Evolutionary conservation across 2,797 vertebrate genomes (phyloP).

Genomic region (Gambelia wislizenii): DNA sequence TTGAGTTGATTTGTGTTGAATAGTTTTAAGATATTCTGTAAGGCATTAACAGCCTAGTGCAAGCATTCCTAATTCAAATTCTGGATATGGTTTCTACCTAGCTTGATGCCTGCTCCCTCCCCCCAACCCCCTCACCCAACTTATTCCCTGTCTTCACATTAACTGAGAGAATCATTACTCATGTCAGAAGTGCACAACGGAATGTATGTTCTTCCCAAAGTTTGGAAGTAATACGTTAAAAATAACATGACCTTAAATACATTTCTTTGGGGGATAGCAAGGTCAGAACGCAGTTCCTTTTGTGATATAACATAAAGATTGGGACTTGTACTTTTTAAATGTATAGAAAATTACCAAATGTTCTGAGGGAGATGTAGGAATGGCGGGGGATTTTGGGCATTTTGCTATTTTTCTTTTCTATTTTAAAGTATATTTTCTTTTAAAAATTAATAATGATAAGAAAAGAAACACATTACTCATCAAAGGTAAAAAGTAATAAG

Average conservation of each 20-base stretch:
- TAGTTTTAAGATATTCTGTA: slow-evolving; percentile 85
- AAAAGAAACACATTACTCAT: no score
- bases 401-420: no score
- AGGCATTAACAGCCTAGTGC: slow-evolving; percentile 78
- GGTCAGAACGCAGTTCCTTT: background rate
- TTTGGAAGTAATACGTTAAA: background rate
- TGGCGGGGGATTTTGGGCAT: no score
- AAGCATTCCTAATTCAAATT: slow-evolving; percentile 79
- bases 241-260: background rate
- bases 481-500: no score
- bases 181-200: background rate
- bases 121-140: background rate
- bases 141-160: background rate
- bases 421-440: no score
- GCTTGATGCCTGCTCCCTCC: slow-evolving; percentile 56
- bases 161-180: background rate
- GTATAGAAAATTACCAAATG: no score
- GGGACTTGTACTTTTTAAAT: no score
- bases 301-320: background rate
- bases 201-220: background rate
- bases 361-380: no score
- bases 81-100: slow-evolving; percentile 72
- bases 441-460: no score
- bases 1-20: slow-evolving; percentile 85
- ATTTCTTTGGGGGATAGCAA: background rate